A percentile compares a stretch with the other conserved stretches of the same genome.
phyloP scores from a whole-genome alignment of 2,113 vertebrate genomes.

The Trinectes maculatus region DNA sequence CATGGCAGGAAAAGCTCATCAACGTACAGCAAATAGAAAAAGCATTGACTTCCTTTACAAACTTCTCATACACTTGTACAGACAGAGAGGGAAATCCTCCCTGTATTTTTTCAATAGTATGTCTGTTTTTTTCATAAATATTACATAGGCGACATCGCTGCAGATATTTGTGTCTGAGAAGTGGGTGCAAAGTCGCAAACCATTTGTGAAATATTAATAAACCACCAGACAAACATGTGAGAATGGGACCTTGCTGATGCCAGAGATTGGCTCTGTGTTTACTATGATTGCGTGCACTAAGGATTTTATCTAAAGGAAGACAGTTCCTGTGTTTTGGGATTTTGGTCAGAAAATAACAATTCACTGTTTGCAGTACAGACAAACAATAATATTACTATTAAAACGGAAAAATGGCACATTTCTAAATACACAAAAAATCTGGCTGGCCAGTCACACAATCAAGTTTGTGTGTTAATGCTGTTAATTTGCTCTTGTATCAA shows the following conservation, averaged over 20 bases:
- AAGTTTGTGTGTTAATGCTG: neutral
- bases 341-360: conserved; percentile 66
- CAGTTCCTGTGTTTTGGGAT: conserved; percentile 55
- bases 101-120: conserved; percentile 60
- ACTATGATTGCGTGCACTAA: conserved; percentile 46
- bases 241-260: too few species aligned
- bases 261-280: conserved; percentile 49
- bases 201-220: conserved; percentile 77
- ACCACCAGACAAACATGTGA: too few species aligned
- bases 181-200: conserved; percentile 53
- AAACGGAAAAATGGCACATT: conserved; percentile 16
- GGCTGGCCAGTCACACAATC: neutral
- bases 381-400: conserved; percentile 35
- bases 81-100: conserved; percentile 37
- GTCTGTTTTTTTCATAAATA: conserved; percentile 72
- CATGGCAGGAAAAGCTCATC: too few species aligned
- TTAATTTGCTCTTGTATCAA: neutral
- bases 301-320: conserved; percentile 59
- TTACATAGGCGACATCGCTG: conserved; percentile 66
- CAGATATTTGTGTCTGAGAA: conserved; percentile 62
- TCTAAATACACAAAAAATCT: conserved; percentile 29
- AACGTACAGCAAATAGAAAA: too few species aligned
- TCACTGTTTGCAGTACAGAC: conserved; percentile 38
- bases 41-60: too few species aligned
- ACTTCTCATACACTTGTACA: conserved; percentile 30